Evolutionary conservation across 2,888 invertebrate species (phyloP).

Genomic region (Heliconius ethilla): DNA sequence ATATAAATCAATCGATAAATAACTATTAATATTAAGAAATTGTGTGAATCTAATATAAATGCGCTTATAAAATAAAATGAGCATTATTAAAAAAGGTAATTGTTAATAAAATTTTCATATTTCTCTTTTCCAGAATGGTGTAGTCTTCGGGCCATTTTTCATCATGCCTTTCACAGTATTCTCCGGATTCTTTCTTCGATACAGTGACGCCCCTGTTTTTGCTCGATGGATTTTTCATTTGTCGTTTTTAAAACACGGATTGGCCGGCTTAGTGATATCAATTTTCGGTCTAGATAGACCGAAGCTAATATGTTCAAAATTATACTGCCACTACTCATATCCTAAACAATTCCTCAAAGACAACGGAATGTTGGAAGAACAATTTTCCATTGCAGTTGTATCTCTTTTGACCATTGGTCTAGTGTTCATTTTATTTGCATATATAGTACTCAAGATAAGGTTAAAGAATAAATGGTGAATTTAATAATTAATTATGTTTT

Average conservation of each 20-base stretch:
- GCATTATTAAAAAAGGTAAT: too few species aligned
- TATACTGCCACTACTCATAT: conserved; percentile 88
- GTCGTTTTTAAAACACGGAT: conserved; percentile 94
- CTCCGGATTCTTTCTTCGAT: conserved; percentile 95
- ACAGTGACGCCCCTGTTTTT: conserved; percentile 89
- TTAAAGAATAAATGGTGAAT: conserved; percentile 79
- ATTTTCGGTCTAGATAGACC: conserved; percentile 91
- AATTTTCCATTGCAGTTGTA: conserved; percentile 84
- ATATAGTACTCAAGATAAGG: conserved; percentile 84
- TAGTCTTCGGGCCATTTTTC: conserved; percentile 93
- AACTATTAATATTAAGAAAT: not conserved
- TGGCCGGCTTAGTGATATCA: conserved; percentile 90
- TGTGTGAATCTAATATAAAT: not conserved
- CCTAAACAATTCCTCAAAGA: conserved; percentile 88
- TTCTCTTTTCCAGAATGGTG: conserved; percentile 88
- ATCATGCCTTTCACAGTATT: conserved; percentile 94
- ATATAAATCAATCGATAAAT: not conserved
- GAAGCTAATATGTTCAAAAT: conserved; percentile 86
- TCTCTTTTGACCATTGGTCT: conserved; percentile 85
- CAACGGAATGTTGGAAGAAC: conserved; percentile 85
- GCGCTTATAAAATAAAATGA: too few species aligned
- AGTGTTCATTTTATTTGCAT: conserved; percentile 84
- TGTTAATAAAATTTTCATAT: conserved; percentile 17
- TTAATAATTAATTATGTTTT: not conserved
- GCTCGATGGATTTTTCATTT: conserved; percentile 93